Evolutionary conservation across 2,797 vertebrate species (phyloP).

Genomic region (Smutsia temminckii): DNA sequence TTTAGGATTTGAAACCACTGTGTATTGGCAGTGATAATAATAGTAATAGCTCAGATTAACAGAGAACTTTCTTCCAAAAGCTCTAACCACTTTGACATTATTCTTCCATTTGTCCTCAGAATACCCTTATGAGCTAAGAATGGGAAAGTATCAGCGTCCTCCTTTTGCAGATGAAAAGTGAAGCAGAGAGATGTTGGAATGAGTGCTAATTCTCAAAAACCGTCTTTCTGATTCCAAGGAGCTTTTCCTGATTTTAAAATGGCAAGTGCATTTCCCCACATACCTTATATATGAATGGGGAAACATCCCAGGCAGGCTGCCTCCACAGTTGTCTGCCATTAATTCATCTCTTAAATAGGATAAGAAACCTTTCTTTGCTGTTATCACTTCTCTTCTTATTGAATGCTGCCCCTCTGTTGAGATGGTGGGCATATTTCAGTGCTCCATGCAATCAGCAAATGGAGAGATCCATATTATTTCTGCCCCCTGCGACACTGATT

Average conservation of each 20-base stretch:
- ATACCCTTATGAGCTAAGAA: background rate
- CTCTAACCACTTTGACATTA: background rate
- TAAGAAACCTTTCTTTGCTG: background rate
- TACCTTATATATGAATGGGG: background rate
- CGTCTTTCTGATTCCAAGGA: constrained; percentile 14
- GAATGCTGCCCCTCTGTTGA: background rate
- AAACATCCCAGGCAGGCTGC: background rate
- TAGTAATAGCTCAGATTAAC: constrained; percentile 39
- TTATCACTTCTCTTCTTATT: background rate
- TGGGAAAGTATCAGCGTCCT: background rate
- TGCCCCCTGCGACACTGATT: constrained; percentile 9
- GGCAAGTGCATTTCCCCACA: background rate
- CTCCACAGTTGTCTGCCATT: background rate
- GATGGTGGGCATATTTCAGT: background rate
- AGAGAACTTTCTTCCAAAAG: constrained; percentile 49
- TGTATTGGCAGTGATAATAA: constrained; percentile 44
- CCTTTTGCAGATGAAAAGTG: constrained; percentile 29
- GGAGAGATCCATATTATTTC: background rate
- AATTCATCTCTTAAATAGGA: background rate
- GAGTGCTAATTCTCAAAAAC: constrained; percentile 48
- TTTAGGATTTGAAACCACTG: constrained; percentile 43
- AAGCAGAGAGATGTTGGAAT: background rate
- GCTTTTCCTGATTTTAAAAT: constrained; percentile 14
- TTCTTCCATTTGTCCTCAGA: constrained; percentile 57
- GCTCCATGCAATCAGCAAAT: background rate